Evolutionary conservation across 2,888 invertebrate genomes (phyloP), one percentile per base, ranked within the genome.

Genomic region (Epistrophella euchroma): DNA sequence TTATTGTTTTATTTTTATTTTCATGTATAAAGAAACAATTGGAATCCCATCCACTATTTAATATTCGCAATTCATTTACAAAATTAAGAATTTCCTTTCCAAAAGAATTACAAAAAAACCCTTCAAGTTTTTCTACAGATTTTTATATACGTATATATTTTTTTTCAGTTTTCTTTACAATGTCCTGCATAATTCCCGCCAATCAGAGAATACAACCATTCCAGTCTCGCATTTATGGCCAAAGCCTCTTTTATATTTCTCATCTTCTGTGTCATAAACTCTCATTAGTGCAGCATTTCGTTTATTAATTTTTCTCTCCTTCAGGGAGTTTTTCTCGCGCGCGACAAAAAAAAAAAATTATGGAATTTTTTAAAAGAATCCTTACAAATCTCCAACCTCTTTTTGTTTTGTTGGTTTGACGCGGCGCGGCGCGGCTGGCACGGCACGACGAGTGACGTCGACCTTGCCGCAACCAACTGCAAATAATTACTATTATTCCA

Each of bases 231-330:
- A 50, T 64, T 60, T 45, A n/a, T 28, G 32, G 19, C 71, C 25
- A 28, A 56, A 37, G 71, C 43, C 50, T 40, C 71, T 56, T 71
- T 71, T 71, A 40, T 56, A 35, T 47, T 73, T 50, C 32, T 50
- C 74, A 43, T 75, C 86, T 86, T 86, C 71, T 78, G 86, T 86
- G 86, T 82, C 77, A 86, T 86, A 86, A 86, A 78, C 86, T 75
- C 86, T 86, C 86, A 86, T 86, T 86, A 86, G 86, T 74, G 86
- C 86, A 86, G 86, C 86, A 86, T 86, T 86, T 86, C 81, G 82
- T 68, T 86, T 82, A 82, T 86, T 86, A 82, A 86, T 86, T 82
- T 74, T 73, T 78, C 78, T 45, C 82, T 74, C 77, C 86, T 78
- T 81, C 58, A 19, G 77, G 86, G 47, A 45, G 71, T 58, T 81